These are phyloP conservation scores for Erynnis tages DNA, from an alignment of 2,888 invertebrate species.

Conservation along the genomic window DNA sequence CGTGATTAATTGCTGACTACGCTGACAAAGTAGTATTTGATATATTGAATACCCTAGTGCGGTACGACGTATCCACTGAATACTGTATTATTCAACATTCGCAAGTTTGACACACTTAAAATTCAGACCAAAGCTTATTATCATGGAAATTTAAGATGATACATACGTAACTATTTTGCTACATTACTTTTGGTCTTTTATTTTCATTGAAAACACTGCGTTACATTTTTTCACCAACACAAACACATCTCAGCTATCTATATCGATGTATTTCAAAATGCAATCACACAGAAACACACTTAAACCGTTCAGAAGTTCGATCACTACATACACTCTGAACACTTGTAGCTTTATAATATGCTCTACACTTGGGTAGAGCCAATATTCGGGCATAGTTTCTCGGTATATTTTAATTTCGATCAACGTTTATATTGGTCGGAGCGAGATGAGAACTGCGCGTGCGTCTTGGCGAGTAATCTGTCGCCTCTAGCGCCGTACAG, in stretches of 20 bases:
- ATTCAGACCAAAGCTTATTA: not conserved
- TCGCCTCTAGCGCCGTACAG: constrained; percentile 47
- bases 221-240: constrained; percentile 14
- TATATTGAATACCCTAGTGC: constrained; percentile 7
- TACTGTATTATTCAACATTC: too few relatives aligned
- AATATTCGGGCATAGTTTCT: constrained; percentile 53
- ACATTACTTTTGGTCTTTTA: constrained; percentile 13
- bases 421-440: constrained; percentile 70
- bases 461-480: constrained; percentile 56
- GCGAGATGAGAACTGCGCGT: constrained; percentile 66
- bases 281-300: constrained; percentile 28
- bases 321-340: constrained; percentile 35
- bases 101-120: too few relatives aligned
- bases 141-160: not conserved
- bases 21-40: constrained; percentile 10
- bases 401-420: constrained; percentile 62
- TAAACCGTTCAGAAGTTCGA: constrained; percentile 23
- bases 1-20: constrained; percentile 2
- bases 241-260: constrained; percentile 3
- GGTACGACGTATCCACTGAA: too few relatives aligned
- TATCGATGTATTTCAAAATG: not conserved
- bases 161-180: constrained; percentile 16
- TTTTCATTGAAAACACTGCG: not conserved
- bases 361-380: constrained; percentile 33
- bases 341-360: constrained; percentile 20